A percentile compares a stretch with the other conserved stretches of the same genome.
phyloP scores from a whole-genome alignment of 2,888 invertebrate genomes.

The Tipula unca region DNA sequence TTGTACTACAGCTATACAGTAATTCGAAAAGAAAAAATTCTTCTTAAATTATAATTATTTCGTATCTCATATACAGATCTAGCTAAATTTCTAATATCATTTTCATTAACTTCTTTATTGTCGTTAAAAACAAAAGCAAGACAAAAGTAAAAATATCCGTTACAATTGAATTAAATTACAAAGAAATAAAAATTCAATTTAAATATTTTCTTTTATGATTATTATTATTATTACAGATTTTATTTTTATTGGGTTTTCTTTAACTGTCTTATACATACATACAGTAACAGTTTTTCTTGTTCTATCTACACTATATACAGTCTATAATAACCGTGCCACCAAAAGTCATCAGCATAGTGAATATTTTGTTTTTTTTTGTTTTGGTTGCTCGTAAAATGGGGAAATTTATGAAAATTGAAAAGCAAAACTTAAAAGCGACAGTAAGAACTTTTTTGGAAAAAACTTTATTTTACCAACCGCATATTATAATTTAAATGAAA shows the following conservation, averaged over 20 bases:
- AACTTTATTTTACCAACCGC: too few species aligned
- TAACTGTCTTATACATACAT: neutral
- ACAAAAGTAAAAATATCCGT: neutral
- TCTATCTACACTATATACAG: neutral
- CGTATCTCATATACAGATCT: neutral
- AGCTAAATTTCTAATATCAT: neutral
- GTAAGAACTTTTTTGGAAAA: neutral
- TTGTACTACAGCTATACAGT: too few species aligned
- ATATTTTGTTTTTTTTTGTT: neutral
- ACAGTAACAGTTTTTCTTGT: neutral
- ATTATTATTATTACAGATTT: constrained; percentile 4
- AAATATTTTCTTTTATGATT: constrained; percentile 14
- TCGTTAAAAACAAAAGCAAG: neutral
- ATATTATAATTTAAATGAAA: too few species aligned
- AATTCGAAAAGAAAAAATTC: neutral
- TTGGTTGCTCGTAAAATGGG: neutral
- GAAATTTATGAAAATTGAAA: neutral
- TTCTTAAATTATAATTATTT: neutral
- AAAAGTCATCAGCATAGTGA: neutral
- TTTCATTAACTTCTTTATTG: neutral
- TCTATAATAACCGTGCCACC: neutral
- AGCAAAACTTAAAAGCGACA: neutral
- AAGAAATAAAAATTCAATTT: neutral
- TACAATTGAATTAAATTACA: neutral
- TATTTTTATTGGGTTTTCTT: neutral